A percentile compares a stretch with the other conserved stretches of the same genome.
phyloP scores from a whole-genome alignment of 2,113 vertebrate species.

The Sebastes fasciatus region DNA sequence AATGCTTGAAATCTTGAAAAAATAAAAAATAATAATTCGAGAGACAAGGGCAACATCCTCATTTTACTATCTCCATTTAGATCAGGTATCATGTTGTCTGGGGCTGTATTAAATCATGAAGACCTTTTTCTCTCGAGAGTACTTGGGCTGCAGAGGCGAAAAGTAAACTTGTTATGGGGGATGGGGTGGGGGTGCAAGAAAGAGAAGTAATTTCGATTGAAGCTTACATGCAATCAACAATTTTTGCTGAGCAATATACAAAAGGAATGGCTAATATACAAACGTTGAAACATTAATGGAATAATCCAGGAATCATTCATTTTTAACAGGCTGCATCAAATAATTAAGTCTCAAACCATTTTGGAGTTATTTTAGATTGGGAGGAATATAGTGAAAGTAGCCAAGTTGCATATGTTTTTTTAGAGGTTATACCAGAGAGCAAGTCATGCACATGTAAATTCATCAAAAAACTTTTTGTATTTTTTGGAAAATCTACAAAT shows the following conservation, averaged over 20 bases:
- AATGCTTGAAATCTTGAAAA: background rate
- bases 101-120: background rate
- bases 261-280: conserved; percentile 66
- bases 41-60: background rate
- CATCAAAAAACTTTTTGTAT: accelerated
- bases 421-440: background rate
- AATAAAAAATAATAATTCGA: no score
- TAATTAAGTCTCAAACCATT: background rate
- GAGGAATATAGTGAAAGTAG: background rate
- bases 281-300: conserved; percentile 17
- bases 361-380: background rate
- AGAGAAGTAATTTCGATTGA: conserved; percentile 58
- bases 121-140: background rate
- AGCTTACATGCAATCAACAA: conserved; percentile 74
- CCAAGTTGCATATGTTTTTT: background rate
- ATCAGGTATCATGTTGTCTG: background rate
- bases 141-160: background rate
- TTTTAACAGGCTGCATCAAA: background rate
- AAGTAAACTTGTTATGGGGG: conserved; percentile 9
- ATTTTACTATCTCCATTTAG: background rate
- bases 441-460: background rate
- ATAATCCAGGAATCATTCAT: accelerated
- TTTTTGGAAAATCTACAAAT: background rate
- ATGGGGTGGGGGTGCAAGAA: background rate
- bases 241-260: conserved; percentile 77